These are phyloP conservation scores for Leptoclinus maculatus DNA, from an alignment of 2,797 vertebrate genomes.

Conservation along the genomic window DNA sequence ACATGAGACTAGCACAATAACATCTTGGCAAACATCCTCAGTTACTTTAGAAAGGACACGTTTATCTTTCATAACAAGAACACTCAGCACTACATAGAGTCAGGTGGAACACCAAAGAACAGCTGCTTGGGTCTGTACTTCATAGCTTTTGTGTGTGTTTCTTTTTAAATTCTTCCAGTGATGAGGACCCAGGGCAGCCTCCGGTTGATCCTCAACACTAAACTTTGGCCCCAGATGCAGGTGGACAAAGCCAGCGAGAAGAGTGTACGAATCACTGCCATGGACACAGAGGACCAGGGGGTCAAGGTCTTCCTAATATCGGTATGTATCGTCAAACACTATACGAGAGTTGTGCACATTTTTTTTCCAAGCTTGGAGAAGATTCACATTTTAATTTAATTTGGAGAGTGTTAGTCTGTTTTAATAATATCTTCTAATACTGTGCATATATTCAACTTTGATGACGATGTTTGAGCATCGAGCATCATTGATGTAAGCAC, in stretches of 20 bases:
- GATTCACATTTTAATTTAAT: too few relatives aligned
- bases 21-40: not conserved
- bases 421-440: too few relatives aligned
- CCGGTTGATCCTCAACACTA: constrained; percentile 97
- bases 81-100: not conserved
- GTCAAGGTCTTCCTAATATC: constrained; percentile 99
- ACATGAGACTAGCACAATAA: not conserved
- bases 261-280: constrained; percentile 97
- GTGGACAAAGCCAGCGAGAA: constrained; percentile 99
- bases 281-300: constrained; percentile 98
- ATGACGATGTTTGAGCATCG: too few relatives aligned
- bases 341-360: too few relatives aligned
- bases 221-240: constrained; percentile 99
- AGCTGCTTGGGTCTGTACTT: not conserved
- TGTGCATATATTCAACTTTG: too few relatives aligned
- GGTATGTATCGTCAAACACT: constrained; percentile 77
- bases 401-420: too few relatives aligned
- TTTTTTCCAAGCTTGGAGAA: not conserved
- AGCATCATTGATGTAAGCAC: too few relatives aligned
- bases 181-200: constrained; percentile 99
- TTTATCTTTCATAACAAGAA: not conserved
- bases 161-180: constrained; percentile 81
- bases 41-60: not conserved
- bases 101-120: not conserved
- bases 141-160: not conserved